Conservation (phyloP, 2,888 invertebrate species). For the Clepsis dumicolana region DNA sequence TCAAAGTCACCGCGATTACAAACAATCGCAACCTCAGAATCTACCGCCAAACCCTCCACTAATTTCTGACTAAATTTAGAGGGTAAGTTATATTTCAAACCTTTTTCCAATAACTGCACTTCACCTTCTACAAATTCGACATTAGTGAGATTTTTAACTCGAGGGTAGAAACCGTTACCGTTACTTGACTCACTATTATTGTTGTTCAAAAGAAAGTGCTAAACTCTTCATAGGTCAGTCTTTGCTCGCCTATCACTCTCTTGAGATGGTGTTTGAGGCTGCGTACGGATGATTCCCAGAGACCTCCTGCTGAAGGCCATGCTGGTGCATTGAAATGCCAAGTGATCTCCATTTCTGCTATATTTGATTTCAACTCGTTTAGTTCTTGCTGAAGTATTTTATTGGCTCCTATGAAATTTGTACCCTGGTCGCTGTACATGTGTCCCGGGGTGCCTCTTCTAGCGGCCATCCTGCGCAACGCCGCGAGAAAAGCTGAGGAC, state of each 20-base stretch:
- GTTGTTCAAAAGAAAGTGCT: too few relatives aligned
- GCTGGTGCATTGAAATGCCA: conserved; percentile 1
- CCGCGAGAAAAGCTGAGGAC: conserved; percentile 7
- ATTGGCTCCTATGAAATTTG: conserved; percentile 19
- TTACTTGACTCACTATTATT: too few relatives aligned
- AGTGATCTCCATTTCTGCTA: conserved; percentile 10
- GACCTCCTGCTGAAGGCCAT: background rate
- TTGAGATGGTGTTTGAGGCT: background rate
- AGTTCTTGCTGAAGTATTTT: conserved; percentile 21
- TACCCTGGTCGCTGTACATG: conserved; percentile 29
- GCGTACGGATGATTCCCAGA: background rate
- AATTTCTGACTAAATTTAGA: too few relatives aligned
- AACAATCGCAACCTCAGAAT: too few relatives aligned
- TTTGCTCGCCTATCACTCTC: background rate
- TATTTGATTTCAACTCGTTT: too few relatives aligned
- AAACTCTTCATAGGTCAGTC: conserved; percentile 11
- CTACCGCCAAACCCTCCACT: too few relatives aligned
- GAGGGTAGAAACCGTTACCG: too few relatives aligned
- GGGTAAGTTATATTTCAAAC: too few relatives aligned
- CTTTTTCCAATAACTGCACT: too few relatives aligned
- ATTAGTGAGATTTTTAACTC: too few relatives aligned
- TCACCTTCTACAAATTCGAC: too few relatives aligned
- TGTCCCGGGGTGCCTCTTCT: conserved; percentile 23
- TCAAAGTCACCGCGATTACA: too few relatives aligned
- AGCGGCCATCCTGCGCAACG: conserved; percentile 23